Conservation (phyloP, 2,797 vertebrate species). For the Tauraco hartlaubi region DNA sequence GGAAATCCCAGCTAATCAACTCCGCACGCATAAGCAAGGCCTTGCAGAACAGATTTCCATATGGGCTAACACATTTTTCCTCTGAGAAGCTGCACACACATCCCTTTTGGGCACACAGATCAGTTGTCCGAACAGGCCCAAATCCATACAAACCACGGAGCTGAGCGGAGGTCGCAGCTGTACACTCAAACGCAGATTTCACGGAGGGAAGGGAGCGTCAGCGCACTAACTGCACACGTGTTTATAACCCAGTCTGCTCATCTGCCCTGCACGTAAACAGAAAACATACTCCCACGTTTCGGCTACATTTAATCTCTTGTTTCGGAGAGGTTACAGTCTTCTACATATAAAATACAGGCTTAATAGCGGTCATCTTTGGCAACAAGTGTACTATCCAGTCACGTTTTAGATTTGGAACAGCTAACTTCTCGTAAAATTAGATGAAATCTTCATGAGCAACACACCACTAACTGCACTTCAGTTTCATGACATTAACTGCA, state of each 20-base stretch:
- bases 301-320: slow-evolving; percentile 10
- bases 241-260: not conserved
- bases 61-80: not conserved
- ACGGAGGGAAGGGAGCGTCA: not conserved
- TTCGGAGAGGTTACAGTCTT: not conserved
- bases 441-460: not conserved
- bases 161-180: not conserved
- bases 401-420: not conserved
- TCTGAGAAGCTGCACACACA: not conserved
- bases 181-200: not conserved
- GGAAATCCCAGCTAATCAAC: not conserved
- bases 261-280: not conserved
- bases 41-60: not conserved
- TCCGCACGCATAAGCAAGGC: fast-evolving
- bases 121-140: fast-evolving
- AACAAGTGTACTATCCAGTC: not conserved
- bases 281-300: not conserved
- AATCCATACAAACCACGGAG: fast-evolving
- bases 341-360: not conserved
- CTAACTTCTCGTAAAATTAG: not conserved
- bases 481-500: not conserved
- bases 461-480: not conserved
- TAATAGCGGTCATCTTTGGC: not conserved
- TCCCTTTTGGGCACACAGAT: not conserved
- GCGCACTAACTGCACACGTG: fast-evolving